phyloP scores from a whole-genome alignment of 2,113 vertebrate species.

The Nesogale talazaci region DNA sequence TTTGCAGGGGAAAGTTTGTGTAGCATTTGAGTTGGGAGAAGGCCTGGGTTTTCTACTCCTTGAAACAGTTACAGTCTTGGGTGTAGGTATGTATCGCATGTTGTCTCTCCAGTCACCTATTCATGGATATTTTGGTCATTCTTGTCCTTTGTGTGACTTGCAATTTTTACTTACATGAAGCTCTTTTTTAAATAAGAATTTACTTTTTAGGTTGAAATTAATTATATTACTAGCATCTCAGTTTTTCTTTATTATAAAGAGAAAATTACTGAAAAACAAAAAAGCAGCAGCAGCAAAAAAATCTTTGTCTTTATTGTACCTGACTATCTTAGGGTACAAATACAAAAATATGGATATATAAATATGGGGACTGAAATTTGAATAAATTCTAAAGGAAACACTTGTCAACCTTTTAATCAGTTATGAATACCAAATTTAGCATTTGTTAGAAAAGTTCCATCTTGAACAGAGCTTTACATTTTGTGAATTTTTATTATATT shows the following conservation, averaged over 20 bases:
- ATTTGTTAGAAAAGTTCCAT: conserved; percentile 35
- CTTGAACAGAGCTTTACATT: conserved; percentile 14
- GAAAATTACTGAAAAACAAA: neutral
- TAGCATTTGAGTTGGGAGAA: too few species aligned
- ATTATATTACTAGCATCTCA: neutral
- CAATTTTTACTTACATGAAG: conserved; percentile 8
- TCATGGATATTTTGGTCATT: neutral
- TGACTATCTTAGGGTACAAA: conserved; percentile 22
- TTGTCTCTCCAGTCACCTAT: too few species aligned
- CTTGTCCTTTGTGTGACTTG: neutral
- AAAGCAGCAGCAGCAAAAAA: conserved; percentile 8
- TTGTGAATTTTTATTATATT: neutral
- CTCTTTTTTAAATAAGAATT: conserved; percentile 18
- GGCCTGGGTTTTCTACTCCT: too few species aligned
- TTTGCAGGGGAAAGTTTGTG: neutral
- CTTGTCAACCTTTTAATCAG: conserved; percentile 3
- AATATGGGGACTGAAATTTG: neutral
- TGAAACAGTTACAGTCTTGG: too few species aligned
- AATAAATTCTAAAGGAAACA: too few species aligned
- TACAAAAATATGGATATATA: neutral
- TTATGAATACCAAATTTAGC: neutral
- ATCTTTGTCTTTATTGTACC: conserved; percentile 5
- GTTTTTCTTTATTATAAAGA: conserved; percentile 32
- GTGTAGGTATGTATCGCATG: too few species aligned
- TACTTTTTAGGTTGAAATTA: conserved; percentile 22